A percentile compares a stretch with the other conserved stretches of the same genome.
These are phyloP conservation scores for Hyperoodon ampullatus DNA, from an alignment of 2,113 vertebrate genomes.

Conservation along the genomic window DNA sequence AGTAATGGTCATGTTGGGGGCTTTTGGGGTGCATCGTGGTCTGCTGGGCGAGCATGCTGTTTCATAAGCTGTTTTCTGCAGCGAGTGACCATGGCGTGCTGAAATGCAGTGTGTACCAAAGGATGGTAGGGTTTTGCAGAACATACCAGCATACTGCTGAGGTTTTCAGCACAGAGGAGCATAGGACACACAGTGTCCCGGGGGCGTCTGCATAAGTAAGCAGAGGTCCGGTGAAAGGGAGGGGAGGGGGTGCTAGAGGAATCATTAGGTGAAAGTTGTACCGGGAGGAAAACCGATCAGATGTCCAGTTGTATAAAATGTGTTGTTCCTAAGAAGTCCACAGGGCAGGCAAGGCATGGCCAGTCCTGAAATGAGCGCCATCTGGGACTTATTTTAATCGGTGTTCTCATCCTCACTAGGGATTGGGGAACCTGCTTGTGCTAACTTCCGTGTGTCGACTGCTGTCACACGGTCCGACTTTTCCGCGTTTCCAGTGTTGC, in stretches of 20 bases:
- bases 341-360: rapidly evolving
- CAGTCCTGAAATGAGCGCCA: neutral
- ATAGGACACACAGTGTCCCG: rapidly evolving
- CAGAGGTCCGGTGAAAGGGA: neutral
- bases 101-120: neutral
- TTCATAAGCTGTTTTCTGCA: neutral
- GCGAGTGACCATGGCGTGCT: neutral
- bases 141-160: neutral
- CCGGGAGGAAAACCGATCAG: neutral
- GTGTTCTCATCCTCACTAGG: neutral
- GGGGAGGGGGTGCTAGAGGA: neutral
- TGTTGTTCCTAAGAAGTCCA: neutral
- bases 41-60: neutral
- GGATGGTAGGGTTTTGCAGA: neutral
- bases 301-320: neutral
- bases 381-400: neutral
- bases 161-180: neutral
- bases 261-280: neutral
- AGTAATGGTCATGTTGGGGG: neutral
- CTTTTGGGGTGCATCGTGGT: neutral
- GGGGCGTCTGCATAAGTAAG: too few relatives aligned
- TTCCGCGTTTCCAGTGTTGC: too few relatives aligned
- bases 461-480: neutral
- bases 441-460: rapidly evolving
- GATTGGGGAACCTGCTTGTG: too few relatives aligned